Percentiles rank a stretch among this genome's conserved stretches.
Evolutionary conservation across 1,140 invertebrate species (phyloP).

Genomic region (Chironomus striatipennis): DNA sequence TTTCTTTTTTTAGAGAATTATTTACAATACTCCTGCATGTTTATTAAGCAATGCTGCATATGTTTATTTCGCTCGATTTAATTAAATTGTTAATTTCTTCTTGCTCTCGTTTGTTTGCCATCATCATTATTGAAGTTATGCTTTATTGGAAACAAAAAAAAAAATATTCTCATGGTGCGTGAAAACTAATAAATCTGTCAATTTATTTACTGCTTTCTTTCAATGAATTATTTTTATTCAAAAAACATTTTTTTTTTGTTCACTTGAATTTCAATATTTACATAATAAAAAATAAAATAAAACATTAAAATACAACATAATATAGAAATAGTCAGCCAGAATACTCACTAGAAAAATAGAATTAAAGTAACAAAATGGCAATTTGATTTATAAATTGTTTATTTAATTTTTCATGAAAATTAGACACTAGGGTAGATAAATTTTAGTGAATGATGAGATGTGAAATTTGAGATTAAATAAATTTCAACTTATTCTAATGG

Average conservation of each 20-base stretch:
- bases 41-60: too few species aligned
- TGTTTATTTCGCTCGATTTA: background rate
- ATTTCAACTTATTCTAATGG: too few species aligned
- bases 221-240: background rate
- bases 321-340: background rate
- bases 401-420: conserved; percentile 19
- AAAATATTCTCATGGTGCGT: conserved; percentile 8
- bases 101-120: too few species aligned
- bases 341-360: background rate
- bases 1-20: too few species aligned
- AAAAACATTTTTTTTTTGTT: background rate
- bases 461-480: background rate
- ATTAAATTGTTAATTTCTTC: background rate
- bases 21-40: too few species aligned
- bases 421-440: background rate
- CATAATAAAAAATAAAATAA: background rate
- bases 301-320: background rate
- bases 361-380: background rate
- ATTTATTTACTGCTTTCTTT: conserved; percentile 19
- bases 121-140: background rate
- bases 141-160: background rate
- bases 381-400: conserved; percentile 23
- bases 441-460: background rate
- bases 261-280: background rate
- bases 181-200: conserved; percentile 18